A percentile compares a stretch with the other conserved stretches of the same genome.
Evolutionary conservation across 1,140 invertebrate species (phyloP).

Genomic region (Harpegnathos saltator): DNA sequence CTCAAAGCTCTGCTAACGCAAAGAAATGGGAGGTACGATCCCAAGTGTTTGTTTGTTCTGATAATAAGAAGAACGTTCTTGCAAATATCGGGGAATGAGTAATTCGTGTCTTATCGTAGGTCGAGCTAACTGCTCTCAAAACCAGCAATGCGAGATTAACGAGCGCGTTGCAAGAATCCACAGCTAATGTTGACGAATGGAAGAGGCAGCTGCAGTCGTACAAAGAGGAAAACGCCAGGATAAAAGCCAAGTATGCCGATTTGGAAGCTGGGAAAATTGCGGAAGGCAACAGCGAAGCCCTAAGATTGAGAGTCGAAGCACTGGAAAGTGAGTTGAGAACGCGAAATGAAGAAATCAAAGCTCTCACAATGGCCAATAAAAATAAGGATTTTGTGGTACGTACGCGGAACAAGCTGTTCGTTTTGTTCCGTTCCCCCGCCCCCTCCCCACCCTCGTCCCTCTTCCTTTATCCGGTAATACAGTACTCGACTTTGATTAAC

Average conservation of each 20-base stretch:
- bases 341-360: constrained; percentile 92
- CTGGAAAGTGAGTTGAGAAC: constrained; percentile 91
- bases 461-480: neutral
- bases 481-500: no score
- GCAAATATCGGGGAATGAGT: no score
- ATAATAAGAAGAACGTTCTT: neutral
- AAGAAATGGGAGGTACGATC: constrained; percentile 96
- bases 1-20: constrained; percentile 98
- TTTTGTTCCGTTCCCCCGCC: neutral
- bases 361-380: constrained; percentile 83
- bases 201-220: constrained; percentile 98
- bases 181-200: constrained; percentile 99
- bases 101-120: constrained; percentile 81
- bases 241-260: constrained; percentile 92
- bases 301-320: constrained; percentile 91
- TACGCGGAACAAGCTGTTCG: constrained; percentile 61
- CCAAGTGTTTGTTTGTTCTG: neutral
- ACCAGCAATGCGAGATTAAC: constrained; percentile 98
- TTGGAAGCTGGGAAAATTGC: constrained; percentile 89
- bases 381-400: constrained; percentile 85
- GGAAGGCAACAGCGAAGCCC: constrained; percentile 86
- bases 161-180: constrained; percentile 98
- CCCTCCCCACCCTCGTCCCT: no score
- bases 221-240: constrained; percentile 97
- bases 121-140: constrained; percentile 97